A percentile compares a stretch with the other conserved stretches of the same genome.
Evolutionary conservation across 2,113 vertebrate species (phyloP).

Genomic region (Sceloporus tristichus): DNA sequence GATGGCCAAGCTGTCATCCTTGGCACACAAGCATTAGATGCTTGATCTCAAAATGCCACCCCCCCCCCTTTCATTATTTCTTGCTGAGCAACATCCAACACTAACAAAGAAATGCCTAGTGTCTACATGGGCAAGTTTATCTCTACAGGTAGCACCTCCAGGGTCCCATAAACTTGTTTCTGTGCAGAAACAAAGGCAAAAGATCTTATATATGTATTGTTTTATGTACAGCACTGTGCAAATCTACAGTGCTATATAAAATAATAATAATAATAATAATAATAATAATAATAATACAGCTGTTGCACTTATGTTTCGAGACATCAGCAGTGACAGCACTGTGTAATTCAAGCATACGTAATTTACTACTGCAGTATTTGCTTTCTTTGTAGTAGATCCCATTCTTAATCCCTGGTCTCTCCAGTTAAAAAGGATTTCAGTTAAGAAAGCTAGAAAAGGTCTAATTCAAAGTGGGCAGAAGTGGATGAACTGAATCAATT

Average conservation of each 20-base stretch:
- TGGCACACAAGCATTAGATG: background rate
- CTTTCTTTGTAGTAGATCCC: background rate
- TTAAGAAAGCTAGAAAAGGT: background rate
- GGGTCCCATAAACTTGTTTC: background rate
- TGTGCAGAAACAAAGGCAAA: background rate
- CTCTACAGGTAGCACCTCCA: background rate
- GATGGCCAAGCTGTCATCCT: background rate
- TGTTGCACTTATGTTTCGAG: background rate
- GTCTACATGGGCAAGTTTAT: background rate
- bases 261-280: too few species aligned
- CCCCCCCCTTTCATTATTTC: background rate
- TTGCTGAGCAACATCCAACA: background rate
- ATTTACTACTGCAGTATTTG: background rate
- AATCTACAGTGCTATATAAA: too few species aligned
- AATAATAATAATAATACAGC: too few species aligned
- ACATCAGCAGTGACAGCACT: background rate
- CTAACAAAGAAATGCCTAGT: background rate
- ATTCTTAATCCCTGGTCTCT: background rate
- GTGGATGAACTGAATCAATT: background rate
- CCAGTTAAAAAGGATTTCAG: background rate
- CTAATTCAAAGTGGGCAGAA: background rate
- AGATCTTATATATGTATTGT: too few species aligned
- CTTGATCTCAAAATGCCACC: background rate
- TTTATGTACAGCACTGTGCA: too few species aligned
- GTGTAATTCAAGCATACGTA: background rate